phyloP scores from a whole-genome alignment of 2,113 vertebrate species.

The Natator depressus region DNA sequence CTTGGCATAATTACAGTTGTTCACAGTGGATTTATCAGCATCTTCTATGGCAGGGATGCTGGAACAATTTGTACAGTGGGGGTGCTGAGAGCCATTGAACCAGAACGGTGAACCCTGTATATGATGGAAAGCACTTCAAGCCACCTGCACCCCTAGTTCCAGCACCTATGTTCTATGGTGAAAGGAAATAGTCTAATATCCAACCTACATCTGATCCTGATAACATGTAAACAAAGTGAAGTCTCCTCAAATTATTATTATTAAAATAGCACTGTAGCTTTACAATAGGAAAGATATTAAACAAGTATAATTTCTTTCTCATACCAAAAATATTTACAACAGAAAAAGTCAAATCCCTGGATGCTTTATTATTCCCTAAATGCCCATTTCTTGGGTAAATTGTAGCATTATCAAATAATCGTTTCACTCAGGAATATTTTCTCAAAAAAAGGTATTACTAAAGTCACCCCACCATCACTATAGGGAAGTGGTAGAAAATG shows the following conservation, averaged over 20 bases:
- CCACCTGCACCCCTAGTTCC: no score
- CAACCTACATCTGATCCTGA: not conserved
- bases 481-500: constrained; percentile 34
- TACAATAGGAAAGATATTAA: constrained; percentile 19
- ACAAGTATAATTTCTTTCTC: not conserved
- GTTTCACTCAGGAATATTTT: constrained; percentile 47
- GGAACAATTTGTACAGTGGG: no score
- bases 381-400: constrained; percentile 35
- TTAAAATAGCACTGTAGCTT: constrained; percentile 5
- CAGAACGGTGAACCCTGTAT: no score
- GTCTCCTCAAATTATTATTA: constrained; percentile 3
- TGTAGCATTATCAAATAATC: constrained; percentile 25
- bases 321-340: not conserved
- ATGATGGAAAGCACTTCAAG: no score
- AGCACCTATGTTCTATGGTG: not conserved
- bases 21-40: not conserved
- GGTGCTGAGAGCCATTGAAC: no score
- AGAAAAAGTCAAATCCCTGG: not conserved
- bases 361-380: no score
- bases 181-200: constrained; percentile 27
- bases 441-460: constrained; percentile 37
- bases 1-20: constrained; percentile 5
- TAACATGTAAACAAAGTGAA: constrained; percentile 43
- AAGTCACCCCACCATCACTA: constrained; percentile 17
- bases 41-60: not conserved